phyloP scores from a whole-genome alignment of 2,797 vertebrate genomes.

The Mus minutoides region DNA sequence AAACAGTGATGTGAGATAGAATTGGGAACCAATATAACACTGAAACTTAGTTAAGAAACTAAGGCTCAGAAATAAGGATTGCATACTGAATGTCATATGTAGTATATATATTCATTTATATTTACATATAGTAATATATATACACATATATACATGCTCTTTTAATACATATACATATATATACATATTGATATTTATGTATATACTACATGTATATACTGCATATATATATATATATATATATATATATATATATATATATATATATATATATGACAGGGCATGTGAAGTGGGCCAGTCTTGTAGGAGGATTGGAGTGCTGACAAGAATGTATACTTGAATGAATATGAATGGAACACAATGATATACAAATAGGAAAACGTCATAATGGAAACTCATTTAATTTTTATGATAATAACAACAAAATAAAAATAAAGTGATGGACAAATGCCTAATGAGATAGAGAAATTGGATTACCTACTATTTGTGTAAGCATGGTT shows the following conservation, averaged over 20 bases:
- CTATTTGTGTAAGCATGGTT: not conserved
- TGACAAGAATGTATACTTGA: not conserved
- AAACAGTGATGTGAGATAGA: not conserved
- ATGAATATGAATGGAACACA: not conserved
- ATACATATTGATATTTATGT: not conserved
- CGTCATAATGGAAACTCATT: not conserved
- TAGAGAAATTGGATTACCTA: not conserved
- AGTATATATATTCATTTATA: not conserved
- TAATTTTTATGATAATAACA: not conserved
- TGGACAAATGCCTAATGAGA: not conserved
- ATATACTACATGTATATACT: not conserved
- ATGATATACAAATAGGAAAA: not conserved
- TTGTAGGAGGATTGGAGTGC: not conserved
- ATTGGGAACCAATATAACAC: not conserved
- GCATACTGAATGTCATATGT: not conserved
- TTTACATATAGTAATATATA: not conserved
- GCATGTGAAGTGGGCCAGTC: not conserved
- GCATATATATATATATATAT: not conserved
- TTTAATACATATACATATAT: not conserved
- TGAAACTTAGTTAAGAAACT: not conserved
- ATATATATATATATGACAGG: not conserved
- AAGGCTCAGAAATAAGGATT: not conserved
- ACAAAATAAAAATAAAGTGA: not conserved
- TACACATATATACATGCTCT: not conserved
- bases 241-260: no score